These are phyloP conservation scores for Danio rerio DNA, from an alignment of 2,113 vertebrate genomes.

Conservation along the genomic window GRCz12tu NC_133182.1:51122001-51122500, in stretches of 20 bases:
- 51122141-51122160: slow-evolving; percentile 9
- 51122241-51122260: background rate
- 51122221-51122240: background rate
- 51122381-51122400: slow-evolving; percentile 29
- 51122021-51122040: slow-evolving; percentile 9
- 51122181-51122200: background rate
- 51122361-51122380: background rate
- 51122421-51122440: slow-evolving; percentile 46
- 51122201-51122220: background rate
- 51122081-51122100: slow-evolving; percentile 43
- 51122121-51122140: background rate
- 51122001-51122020: slow-evolving; percentile 7
- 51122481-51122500: slow-evolving; percentile 16
- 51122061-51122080: slow-evolving; percentile 14
- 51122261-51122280: slow-evolving; percentile 6
- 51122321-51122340: background rate
- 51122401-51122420: slow-evolving; percentile 18
- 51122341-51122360: slow-evolving; percentile 1
- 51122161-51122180: background rate
- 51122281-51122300: slow-evolving; percentile 18
- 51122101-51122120: slow-evolving; percentile 47
- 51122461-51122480: slow-evolving; percentile 27
- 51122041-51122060: background rate
- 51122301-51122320: background rate
- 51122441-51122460: slow-evolving; percentile 24